Evolutionary conservation across 2,113 vertebrate species (phyloP).

Genomic region (Microcebus jonahi): DNA sequence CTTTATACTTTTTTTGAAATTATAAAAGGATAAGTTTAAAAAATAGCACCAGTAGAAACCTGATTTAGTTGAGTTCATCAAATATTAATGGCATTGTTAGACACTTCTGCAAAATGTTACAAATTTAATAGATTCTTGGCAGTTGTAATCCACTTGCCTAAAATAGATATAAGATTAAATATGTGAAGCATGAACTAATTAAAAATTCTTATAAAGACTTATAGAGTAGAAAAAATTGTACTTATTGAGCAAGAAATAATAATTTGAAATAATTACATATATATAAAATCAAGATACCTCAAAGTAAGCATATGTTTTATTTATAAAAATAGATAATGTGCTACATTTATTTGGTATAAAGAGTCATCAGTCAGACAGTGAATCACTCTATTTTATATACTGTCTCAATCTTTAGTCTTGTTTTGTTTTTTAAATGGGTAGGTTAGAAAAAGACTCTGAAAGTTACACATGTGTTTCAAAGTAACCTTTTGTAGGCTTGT

Average conservation of each 20-base stretch:
- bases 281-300: not conserved
- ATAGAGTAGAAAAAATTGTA: not conserved
- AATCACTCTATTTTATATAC: not conserved
- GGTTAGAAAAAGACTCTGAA: not conserved
- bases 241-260: not conserved
- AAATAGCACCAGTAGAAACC: not conserved
- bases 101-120: not conserved
- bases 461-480: not conserved
- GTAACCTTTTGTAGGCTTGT: not conserved
- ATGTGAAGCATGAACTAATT: not conserved
- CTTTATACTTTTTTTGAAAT: not conserved
- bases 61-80: not conserved
- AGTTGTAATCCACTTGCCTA: not conserved
- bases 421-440: not conserved
- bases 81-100: not conserved
- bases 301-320: not conserved
- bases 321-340: constrained; percentile 15
- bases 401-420: not conserved
- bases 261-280: constrained; percentile 4
- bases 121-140: not conserved
- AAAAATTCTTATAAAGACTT: not conserved
- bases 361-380: not conserved
- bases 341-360: not conserved
- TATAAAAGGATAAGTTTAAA: not conserved
- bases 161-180: not conserved